phyloP scores from a whole-genome alignment of 2,113 vertebrate genomes.

The Planiliza haematocheilus region DNA sequence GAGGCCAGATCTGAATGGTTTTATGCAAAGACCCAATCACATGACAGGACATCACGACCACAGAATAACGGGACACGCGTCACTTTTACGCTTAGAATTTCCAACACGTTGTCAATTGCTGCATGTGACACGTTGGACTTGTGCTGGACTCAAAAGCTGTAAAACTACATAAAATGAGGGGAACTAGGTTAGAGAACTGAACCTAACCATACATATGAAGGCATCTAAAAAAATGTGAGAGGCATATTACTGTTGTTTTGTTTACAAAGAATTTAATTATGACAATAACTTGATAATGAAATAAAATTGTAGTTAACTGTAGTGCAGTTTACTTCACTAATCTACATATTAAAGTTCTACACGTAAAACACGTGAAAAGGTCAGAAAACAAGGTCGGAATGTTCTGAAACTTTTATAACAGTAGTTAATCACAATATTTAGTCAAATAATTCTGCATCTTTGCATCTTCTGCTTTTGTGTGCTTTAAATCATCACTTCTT shows the following conservation, averaged over 20 bases:
- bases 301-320: too few relatives aligned
- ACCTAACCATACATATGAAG: too few relatives aligned
- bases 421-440: not conserved
- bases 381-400: slow-evolving; percentile 24
- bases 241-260: too few relatives aligned
- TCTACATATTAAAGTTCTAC: slow-evolving; percentile 21
- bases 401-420: not conserved
- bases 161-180: not conserved
- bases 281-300: not conserved
- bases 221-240: too few relatives aligned
- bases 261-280: not conserved
- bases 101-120: not conserved
- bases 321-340: not conserved
- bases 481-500: not conserved
- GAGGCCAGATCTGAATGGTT: not conserved
- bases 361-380: slow-evolving; percentile 33
- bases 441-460: not conserved
- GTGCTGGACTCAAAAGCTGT: not conserved
- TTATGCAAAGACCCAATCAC: slow-evolving; percentile 28
- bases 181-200: too few relatives aligned
- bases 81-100: not conserved
- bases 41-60: slow-evolving; percentile 29
- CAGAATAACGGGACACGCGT: not conserved
- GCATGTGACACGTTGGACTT: not conserved
- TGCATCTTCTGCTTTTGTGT: not conserved